phyloP scores from a whole-genome alignment of 2,113 vertebrate species.

The Proterorhinus semilunaris region DNA sequence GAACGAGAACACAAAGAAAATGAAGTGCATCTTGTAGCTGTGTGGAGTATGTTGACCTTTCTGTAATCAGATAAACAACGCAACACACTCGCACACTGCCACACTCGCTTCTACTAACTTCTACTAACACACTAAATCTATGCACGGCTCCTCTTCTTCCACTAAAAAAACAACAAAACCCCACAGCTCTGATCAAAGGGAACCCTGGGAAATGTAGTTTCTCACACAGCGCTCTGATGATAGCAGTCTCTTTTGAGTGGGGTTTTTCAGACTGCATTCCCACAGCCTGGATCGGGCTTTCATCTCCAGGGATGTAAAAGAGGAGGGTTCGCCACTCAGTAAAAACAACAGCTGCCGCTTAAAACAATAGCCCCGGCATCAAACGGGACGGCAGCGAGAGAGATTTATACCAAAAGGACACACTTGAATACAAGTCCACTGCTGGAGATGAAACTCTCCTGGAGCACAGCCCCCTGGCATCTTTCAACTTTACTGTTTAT shows the following conservation, averaged over 20 bases:
- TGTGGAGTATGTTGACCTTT: constrained; percentile 66
- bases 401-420: constrained; percentile 31
- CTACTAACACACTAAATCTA: constrained; percentile 58
- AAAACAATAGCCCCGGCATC: constrained; percentile 68
- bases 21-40: constrained; percentile 52
- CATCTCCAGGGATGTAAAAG: constrained; percentile 70
- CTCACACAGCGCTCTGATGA: constrained; percentile 62
- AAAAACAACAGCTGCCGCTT: constrained; percentile 74
- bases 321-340: constrained; percentile 56
- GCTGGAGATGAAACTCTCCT: constrained; percentile 52
- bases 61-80: constrained; percentile 69
- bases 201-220: constrained; percentile 73
- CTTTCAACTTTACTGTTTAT: constrained; percentile 37
- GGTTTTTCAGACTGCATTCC: constrained; percentile 62
- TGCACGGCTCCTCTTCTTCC: constrained; percentile 40
- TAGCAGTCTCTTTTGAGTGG: constrained; percentile 61
- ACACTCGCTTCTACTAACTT: constrained; percentile 39
- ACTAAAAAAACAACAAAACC: constrained; percentile 20
- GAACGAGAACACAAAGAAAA: constrained; percentile 35
- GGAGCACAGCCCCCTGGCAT: constrained; percentile 46
- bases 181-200: constrained; percentile 65
- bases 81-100: constrained; percentile 30
- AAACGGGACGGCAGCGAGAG: constrained; percentile 43
- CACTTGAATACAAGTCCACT: constrained; percentile 51
- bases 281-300: constrained; percentile 68